Base-by-base conservation (phyloP, 1,140 invertebrate genomes). In the Pseudomyrmex flavicornis region DNA sequence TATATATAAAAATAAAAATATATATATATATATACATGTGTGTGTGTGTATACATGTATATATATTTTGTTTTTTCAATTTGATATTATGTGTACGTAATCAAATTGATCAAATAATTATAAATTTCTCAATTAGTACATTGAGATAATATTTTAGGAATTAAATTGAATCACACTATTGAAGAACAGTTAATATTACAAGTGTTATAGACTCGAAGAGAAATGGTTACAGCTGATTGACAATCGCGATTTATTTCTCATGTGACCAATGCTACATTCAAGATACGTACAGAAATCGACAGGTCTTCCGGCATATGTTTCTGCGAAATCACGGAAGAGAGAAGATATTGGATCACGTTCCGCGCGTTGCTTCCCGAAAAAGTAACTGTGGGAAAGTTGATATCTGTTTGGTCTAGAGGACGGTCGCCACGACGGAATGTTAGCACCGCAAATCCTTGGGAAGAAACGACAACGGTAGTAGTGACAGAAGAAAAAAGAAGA, bases 311-410 rank as follows among this genome's bases (percentile, higher is more conserved):
- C 44, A 35, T 63, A 48, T 17, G 22, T 65, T 76, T 80, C 66
- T 58, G 44, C 54, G 76, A 69, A 70, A 70, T 70, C 12, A 54
- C 56, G 15, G 13, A 70, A 8, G 17, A 48, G 65, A 9, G 54
- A 69, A 58, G 50, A 52, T 20, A 46, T 46, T 22, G 44, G 58
- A 17, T 9, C 70, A 17, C 17, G 44, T 58, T 52, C 63, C 52
- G 65, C 50, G 66, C 35, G 82, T 80, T 62, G 86, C 77, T 90
- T 88, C 85, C 83, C 83, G 79, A 91, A 88, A 92, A 90, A 90
- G 48, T 52, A 83, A 74, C 87, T 92, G 92, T 93, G 92, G 90
- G 92, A 93, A 93, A 92, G 89, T 92, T 85, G 73, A 85, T 86
- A 86, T 87, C 82, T 72, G 80, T 50, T 50, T 12, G 76, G 58